Evolutionary conservation across 2,797 vertebrate genomes (phyloP).

Genomic region (Pangasius mekongensis): DNA sequence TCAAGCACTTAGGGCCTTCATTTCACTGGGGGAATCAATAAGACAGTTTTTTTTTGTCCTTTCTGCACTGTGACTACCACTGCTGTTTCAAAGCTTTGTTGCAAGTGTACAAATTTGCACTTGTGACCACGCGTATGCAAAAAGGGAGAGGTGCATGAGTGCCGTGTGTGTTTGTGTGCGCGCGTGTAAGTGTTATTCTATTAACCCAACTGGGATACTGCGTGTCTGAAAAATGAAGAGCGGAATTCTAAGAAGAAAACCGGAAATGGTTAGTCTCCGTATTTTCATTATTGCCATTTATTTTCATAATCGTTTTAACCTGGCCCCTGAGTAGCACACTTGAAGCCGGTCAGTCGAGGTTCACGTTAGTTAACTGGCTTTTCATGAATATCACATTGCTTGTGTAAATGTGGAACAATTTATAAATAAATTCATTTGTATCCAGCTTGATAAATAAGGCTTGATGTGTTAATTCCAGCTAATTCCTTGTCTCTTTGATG

Average conservation of each 20-base stretch:
- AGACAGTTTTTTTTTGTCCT: conserved; percentile 45
- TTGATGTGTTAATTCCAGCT: neutral
- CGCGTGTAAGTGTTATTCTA: neutral
- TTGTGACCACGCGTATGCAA: conserved; percentile 1
- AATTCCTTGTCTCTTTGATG: neutral
- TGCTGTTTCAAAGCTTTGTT: conserved; percentile 9
- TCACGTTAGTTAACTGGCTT: neutral
- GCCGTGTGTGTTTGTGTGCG: neutral
- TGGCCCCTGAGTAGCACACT: neutral
- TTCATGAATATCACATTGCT: neutral
- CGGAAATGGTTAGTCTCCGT: neutral
- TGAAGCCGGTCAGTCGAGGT: neutral
- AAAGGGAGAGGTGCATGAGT: neutral
- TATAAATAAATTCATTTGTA: neutral
- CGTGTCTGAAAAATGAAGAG: neutral
- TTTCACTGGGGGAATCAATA: conserved; percentile 41
- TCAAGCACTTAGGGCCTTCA: conserved; percentile 44
- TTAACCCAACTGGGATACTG: neutral
- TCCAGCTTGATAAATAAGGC: neutral
- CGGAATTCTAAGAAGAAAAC: neutral
- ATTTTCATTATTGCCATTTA: neutral
- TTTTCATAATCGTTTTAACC: neutral
- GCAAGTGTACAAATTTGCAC: conserved; percentile 2
- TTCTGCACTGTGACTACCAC: conserved; percentile 12
- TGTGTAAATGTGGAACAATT: neutral